Base-by-base conservation (phyloP, 2,888 invertebrate species). In the Lasioglossum morio region DNA sequence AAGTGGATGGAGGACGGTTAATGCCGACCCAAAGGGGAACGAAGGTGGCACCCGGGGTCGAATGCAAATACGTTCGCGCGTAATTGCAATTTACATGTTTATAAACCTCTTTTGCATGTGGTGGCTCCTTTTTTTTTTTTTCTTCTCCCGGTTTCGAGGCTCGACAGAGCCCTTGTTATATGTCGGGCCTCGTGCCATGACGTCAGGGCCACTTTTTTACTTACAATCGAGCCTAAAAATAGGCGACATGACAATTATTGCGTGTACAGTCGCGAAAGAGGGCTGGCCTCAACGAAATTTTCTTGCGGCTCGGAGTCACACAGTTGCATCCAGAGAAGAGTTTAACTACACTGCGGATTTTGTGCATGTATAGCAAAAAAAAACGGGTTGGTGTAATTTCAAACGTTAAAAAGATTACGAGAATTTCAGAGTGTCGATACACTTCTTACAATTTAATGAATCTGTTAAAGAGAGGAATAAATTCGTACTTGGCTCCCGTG, bases 211-310 rank as follows among this genome's bases (percentile, higher is more conserved):
- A 76, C 82, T 82, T 75, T 48, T 48, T 82, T 78, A 73, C 79
- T 82, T 75, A 60, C 77, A 90, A 91, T 91, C 86, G 85, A 86
- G 82, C 83, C 87, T 90, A 88, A 91, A 89, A 90, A 89, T 91
- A 91, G 88, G 37, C 63, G 60, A 74, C 73, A 78, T 30, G 80
- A 83, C 86, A 78, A 87, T 90, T 82, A 87, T 83, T 77, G 73
- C 60, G 69, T 72, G 80, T 40, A 63, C 16, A 30, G 14, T 63
- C 63, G 30, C 27, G 60, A 63, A 63, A 63, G 27, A 27, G 27
- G n/a, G 27, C 27, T 27, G 60, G 60, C 14, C 27, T 27, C 57
- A 43, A 48, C n/a, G 34, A 43, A 60, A n/a, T 34, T 72, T 77
- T 72, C 27, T 48, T 66, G 30, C 16, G 23, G 63, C n/a, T 63